phyloP scores from a whole-genome alignment of 2,888 invertebrate species.

The Tridacna gigas region DNA sequence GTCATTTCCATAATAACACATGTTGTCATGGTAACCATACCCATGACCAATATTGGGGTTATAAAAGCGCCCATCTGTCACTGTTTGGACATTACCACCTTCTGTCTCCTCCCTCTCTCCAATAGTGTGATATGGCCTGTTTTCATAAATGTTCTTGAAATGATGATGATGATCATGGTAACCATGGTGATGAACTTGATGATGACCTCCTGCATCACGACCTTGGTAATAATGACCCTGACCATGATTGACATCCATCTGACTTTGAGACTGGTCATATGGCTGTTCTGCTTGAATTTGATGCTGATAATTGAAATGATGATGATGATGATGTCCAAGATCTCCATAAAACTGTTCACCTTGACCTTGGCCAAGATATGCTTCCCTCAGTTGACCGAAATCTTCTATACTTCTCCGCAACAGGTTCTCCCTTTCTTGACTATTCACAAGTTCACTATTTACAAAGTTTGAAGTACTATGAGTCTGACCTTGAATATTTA shows the following conservation, averaged over 20 bases:
- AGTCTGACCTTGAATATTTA: constrained; percentile 32
- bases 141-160: constrained; percentile 60
- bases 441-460: constrained; percentile 25
- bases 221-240: constrained; percentile 52
- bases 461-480: constrained; percentile 22
- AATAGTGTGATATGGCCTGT: constrained; percentile 59
- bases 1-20: constrained; percentile 33
- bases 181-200: constrained; percentile 51
- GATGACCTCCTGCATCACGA: constrained; percentile 14
- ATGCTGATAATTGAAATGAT: constrained; percentile 36
- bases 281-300: constrained; percentile 57
- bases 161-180: constrained; percentile 56
- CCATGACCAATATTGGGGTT: constrained; percentile 40
- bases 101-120: constrained; percentile 65
- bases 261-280: constrained; percentile 43
- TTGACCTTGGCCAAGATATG: constrained; percentile 35
- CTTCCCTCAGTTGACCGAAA: constrained; percentile 49
- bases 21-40: constrained; percentile 46
- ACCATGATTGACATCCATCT: constrained; percentile 24
- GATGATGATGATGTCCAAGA: constrained; percentile 37
- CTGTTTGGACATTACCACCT: constrained; percentile 59
- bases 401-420: constrained; percentile 56
- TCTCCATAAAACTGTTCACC: constrained; percentile 36
- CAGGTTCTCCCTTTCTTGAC: constrained; percentile 42
- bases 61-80: constrained; percentile 26